Percentiles rank a stretch among this genome's conserved stretches.
Conservation (phyloP, 2,888 invertebrate genomes). For the Tetranychus piercei region DNA sequence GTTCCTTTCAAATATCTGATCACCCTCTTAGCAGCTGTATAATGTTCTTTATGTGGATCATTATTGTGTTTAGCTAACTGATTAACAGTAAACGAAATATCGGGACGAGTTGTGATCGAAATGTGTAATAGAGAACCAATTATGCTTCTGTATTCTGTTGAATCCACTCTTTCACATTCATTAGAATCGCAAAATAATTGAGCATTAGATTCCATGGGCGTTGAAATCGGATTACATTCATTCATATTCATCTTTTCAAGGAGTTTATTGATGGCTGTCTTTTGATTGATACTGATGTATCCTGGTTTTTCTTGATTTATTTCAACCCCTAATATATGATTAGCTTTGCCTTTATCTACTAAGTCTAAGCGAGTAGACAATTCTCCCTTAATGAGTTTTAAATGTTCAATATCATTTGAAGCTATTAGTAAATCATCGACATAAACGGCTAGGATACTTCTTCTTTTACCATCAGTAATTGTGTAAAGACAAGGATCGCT, state of each 20-base stretch:
- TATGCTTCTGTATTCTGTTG: constrained; percentile 7
- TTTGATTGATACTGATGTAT: constrained; percentile 14
- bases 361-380: background rate
- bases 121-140: constrained; percentile 18
- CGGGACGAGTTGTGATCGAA: constrained; percentile 18
- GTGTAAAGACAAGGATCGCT: constrained; percentile 22
- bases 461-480: background rate
- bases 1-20: constrained; percentile 7
- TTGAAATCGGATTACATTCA: constrained; percentile 8
- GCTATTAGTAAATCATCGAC: constrained; percentile 26
- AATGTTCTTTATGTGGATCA: background rate
- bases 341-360: background rate
- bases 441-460: constrained; percentile 23
- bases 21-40: background rate
- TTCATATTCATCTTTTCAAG: constrained; percentile 12
- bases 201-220: constrained; percentile 4
- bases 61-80: constrained; percentile 10
- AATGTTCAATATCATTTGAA: background rate
- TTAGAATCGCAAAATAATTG: background rate
- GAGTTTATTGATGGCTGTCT: constrained; percentile 6
- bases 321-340: constrained; percentile 7
- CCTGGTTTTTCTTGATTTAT: constrained; percentile 7
- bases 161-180: background rate
- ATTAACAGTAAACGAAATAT: constrained; percentile 18
- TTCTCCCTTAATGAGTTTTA: constrained; percentile 5